These are phyloP conservation scores for Amia ocellicauda DNA, from an alignment of 2,113 vertebrate genomes.

Conservation along the genomic window DNA sequence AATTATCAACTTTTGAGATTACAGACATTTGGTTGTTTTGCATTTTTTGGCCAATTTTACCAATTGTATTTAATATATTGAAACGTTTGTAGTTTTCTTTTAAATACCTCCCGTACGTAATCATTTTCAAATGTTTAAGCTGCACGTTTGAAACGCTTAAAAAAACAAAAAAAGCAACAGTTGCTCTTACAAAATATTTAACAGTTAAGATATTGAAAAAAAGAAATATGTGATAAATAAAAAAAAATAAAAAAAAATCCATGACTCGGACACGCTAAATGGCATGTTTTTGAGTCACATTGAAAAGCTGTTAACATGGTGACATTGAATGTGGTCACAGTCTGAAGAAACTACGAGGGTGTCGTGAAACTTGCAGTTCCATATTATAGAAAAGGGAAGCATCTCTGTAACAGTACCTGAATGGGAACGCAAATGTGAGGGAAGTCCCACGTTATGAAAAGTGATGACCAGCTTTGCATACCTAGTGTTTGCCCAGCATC, in stretches of 20 bases:
- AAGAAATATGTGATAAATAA: background rate
- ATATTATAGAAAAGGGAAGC: background rate
- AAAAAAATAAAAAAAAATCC: background rate
- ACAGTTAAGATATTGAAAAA: background rate
- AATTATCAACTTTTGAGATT: no score
- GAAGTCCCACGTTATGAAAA: background rate
- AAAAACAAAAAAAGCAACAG: no score
- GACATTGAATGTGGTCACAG: background rate
- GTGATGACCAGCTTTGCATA: background rate
- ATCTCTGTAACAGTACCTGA: background rate
- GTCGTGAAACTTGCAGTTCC: background rate
- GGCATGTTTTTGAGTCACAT: background rate
- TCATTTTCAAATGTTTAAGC: no score
- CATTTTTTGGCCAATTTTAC: no score
- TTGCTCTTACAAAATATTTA: no score
- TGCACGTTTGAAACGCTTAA: no score
- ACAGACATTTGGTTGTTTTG: no score
- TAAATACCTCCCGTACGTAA: no score
- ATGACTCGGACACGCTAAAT: background rate
- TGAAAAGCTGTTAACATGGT: background rate
- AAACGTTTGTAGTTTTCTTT: no score
- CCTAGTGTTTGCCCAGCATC: background rate
- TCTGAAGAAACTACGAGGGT: background rate
- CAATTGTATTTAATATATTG: no score
- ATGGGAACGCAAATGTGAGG: background rate